Conservation (phyloP, 2,888 invertebrate genomes). For the Phalera bucephala region DNA sequence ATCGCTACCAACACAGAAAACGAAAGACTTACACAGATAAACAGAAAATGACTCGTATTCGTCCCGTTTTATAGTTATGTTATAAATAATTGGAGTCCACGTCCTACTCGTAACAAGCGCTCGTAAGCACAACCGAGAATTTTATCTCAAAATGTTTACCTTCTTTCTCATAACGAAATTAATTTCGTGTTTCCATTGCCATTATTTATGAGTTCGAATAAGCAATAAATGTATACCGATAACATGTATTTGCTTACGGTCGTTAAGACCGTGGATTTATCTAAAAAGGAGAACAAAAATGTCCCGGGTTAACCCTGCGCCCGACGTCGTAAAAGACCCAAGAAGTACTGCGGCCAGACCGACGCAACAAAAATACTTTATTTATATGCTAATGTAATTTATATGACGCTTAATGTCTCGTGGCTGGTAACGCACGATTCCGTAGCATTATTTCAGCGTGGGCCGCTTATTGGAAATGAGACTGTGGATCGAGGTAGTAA, state of each 20-base stretch:
- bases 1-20: constrained; percentile 16
- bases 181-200: constrained; percentile 75
- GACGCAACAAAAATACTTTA: constrained; percentile 81
- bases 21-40: constrained; percentile 25
- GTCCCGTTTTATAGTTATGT: constrained; percentile 32
- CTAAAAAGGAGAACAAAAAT: constrained; percentile 80
- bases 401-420: constrained; percentile 83
- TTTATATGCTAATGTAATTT: constrained; percentile 84
- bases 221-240: constrained; percentile 79
- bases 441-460: constrained; percentile 67
- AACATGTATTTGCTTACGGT: constrained; percentile 79
- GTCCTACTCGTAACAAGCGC: constrained; percentile 33
- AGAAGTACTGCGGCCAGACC: constrained; percentile 62
- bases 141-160: constrained; percentile 54
- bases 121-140: constrained; percentile 43
- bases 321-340: constrained; percentile 75
- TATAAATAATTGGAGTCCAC: constrained; percentile 43
- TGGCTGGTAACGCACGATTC: constrained; percentile 81
- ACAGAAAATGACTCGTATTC: constrained; percentile 27
- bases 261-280: constrained; percentile 79
- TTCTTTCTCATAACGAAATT: constrained; percentile 71
- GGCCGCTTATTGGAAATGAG: constrained; percentile 34
- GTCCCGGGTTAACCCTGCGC: constrained; percentile 68
- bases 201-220: constrained; percentile 79
- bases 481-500: constrained; percentile 52